Conservation (phyloP, 2,888 invertebrate genomes). For the Caenorhabditis zanzibari region DNA sequence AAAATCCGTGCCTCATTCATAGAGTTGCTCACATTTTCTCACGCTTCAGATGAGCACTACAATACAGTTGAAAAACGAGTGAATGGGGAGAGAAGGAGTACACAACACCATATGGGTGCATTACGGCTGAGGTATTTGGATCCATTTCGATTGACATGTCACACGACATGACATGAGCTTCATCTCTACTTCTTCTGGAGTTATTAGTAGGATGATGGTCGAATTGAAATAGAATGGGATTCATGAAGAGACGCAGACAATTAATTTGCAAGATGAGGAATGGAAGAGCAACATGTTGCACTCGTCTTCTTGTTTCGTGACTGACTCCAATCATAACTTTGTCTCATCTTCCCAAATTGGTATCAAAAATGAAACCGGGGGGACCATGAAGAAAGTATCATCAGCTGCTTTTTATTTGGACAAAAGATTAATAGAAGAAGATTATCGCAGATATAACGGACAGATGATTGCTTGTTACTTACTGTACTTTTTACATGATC, state of each 20-base stretch:
- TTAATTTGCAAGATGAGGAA: constrained; percentile 51
- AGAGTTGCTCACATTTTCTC: constrained; percentile 24
- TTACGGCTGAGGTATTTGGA: constrained; percentile 53
- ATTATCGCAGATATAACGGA: constrained; percentile 32
- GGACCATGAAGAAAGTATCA: constrained; percentile 24
- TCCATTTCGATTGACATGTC: constrained; percentile 17
- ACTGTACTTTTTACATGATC: constrained; percentile 22
- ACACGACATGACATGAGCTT: constrained; percentile 26
- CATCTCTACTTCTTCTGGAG: constrained; percentile 34
- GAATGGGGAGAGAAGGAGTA: neutral
- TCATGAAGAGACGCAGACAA: constrained; percentile 26
- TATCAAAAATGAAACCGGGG: neutral
- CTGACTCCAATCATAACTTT: constrained; percentile 45
- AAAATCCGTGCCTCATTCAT: constrained; percentile 28
- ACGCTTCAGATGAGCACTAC: constrained; percentile 52
- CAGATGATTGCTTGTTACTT: constrained; percentile 28
- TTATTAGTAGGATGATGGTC: constrained; percentile 43
- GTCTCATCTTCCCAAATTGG: neutral
- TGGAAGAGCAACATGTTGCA: constrained; percentile 53
- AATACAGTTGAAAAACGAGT: constrained; percentile 41
- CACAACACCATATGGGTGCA: constrained; percentile 41
- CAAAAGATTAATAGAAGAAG: constrained; percentile 20
- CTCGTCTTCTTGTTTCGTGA: constrained; percentile 34
- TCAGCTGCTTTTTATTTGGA: constrained; percentile 33
- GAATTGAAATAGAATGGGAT: constrained; percentile 9